Evolutionary conservation across 2,888 invertebrate genomes (phyloP).

Genomic region (Isoperla grammatica): DNA sequence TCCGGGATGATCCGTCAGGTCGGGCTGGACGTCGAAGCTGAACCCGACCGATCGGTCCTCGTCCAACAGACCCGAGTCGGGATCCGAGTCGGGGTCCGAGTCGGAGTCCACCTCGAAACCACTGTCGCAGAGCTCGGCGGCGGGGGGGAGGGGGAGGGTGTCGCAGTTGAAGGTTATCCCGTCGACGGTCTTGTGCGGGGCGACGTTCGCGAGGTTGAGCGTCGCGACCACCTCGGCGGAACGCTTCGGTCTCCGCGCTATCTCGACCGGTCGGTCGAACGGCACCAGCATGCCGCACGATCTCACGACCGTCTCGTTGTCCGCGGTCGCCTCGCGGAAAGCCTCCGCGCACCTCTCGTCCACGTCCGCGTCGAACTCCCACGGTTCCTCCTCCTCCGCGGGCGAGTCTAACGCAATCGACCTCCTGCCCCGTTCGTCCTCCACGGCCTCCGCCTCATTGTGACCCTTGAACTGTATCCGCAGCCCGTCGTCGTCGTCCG

Average conservation of each 20-base stretch:
- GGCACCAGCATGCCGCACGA: slow-evolving; percentile 20
- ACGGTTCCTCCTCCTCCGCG: slow-evolving; percentile 39
- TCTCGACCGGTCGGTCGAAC: background rate
- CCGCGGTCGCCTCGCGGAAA: slow-evolving; percentile 27
- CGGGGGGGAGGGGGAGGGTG: background rate
- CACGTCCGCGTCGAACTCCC: slow-evolving; percentile 33
- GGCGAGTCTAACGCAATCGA: background rate
- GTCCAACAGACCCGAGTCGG: background rate
- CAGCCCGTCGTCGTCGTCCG: slow-evolving; percentile 52
- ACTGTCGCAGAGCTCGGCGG: too few relatives aligned
- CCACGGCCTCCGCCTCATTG: slow-evolving; percentile 80
- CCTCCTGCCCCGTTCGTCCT: slow-evolving; percentile 40
- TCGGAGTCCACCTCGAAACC: too few relatives aligned
- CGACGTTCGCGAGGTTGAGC: slow-evolving; percentile 21
- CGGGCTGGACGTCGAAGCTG: slow-evolving; percentile 82
- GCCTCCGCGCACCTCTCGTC: slow-evolving; percentile 30
- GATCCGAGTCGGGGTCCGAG: too few relatives aligned
- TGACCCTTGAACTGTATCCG: slow-evolving; percentile 78
- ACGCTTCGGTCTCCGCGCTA: background rate
- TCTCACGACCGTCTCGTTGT: slow-evolving; percentile 13
- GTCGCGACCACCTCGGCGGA: background rate
- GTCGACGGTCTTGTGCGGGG: slow-evolving; percentile 1
- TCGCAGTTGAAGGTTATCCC: background rate
- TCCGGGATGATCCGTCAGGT: slow-evolving; percentile 73
- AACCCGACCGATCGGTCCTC: slow-evolving; percentile 45